Evolutionary conservation across 2,888 invertebrate species (phyloP).

Genomic region (Ctena decussata): DNA sequence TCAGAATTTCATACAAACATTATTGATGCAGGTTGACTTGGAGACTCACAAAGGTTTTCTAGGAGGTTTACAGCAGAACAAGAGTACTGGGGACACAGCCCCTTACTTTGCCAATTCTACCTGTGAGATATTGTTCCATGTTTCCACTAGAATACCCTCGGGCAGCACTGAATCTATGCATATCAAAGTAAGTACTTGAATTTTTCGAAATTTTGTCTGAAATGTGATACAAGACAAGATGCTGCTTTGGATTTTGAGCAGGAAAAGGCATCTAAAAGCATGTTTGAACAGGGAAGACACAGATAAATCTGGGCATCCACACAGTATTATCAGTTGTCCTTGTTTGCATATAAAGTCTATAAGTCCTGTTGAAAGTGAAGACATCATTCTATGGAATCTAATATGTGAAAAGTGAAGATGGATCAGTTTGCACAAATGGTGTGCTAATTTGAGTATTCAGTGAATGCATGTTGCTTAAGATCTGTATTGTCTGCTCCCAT

Average conservation of each 20-base stretch:
- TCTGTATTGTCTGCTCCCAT: no score
- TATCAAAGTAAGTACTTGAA: conserved; percentile 77
- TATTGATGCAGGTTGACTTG: conserved; percentile 95
- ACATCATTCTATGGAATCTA: no score
- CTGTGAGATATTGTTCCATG: conserved; percentile 98
- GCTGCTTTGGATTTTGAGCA: no score
- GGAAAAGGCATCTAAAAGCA: no score
- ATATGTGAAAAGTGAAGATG: no score
- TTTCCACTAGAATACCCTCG: conserved; percentile 98
- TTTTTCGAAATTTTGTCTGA: background rate
- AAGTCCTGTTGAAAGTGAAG: no score
- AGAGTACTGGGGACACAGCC: conserved; percentile 94
- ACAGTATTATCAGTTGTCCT: background rate
- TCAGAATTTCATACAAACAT: no score
- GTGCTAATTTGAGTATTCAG: no score
- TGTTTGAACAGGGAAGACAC: background rate
- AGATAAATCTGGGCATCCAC: background rate
- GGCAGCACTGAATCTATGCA: conserved; percentile 89
- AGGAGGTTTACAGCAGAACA: conserved; percentile 94
- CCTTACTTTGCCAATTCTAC: conserved; percentile 98
- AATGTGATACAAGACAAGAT: no score
- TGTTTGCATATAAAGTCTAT: no score
- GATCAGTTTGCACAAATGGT: no score
- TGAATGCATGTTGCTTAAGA: no score
- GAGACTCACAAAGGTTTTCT: conserved; percentile 98